These are phyloP conservation scores for Baccha elongata DNA, from an alignment of 2,888 invertebrate genomes.

Conservation along the genomic window DNA sequence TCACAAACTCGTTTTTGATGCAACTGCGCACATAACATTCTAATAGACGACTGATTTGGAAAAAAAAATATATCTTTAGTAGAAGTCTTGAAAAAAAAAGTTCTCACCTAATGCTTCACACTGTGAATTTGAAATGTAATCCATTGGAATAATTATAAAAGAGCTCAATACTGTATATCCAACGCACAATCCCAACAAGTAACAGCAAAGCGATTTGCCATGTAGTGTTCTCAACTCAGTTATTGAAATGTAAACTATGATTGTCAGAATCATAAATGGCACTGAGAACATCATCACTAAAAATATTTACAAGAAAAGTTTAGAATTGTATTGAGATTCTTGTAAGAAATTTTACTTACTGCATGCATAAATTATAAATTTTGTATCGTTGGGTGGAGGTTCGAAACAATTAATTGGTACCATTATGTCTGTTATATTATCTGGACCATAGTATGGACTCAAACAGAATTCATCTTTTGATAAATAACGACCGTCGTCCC, in stretches of 20 bases:
- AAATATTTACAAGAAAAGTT: conserved; percentile 70
- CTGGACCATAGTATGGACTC: conserved; percentile 75
- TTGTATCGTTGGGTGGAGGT: conserved; percentile 51
- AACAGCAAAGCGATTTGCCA: conserved; percentile 90
- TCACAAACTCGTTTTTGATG: too few relatives aligned
- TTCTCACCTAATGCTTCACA: conserved; percentile 1
- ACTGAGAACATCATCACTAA: conserved; percentile 88
- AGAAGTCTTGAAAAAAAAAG: background rate
- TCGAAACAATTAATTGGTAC: conserved; percentile 79
- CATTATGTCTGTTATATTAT: conserved; percentile 75
- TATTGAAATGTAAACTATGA: conserved; percentile 88
- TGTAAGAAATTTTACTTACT: conserved; percentile 74
- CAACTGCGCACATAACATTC: too few relatives aligned
- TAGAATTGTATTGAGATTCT: background rate
- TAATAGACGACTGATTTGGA: too few relatives aligned
- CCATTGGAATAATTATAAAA: conserved; percentile 73
- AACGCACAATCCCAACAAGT: conserved; percentile 86
- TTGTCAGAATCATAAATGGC: conserved; percentile 88
- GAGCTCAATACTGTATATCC: conserved; percentile 85
- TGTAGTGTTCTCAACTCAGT: conserved; percentile 89
- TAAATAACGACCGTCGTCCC: conserved; percentile 76
- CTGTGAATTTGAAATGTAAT: conserved; percentile 59
- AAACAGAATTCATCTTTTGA: conserved; percentile 78
- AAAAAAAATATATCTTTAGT: too few relatives aligned
- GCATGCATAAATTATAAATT: conserved; percentile 78